Base-by-base conservation (phyloP, 2,113 vertebrate species). In the Trachemys scripta region DNA sequence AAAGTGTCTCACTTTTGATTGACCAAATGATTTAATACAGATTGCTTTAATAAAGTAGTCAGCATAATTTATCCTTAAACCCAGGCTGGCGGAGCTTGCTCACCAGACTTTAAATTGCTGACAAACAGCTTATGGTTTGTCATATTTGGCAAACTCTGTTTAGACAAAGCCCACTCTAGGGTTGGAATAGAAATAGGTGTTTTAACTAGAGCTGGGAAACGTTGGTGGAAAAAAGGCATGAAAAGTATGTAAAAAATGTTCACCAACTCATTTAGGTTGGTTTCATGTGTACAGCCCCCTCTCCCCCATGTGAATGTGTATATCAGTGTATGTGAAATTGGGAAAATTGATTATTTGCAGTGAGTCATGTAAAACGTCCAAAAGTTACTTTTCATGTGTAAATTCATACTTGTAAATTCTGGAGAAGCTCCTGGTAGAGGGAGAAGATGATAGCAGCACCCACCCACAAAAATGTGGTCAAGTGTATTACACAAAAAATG, bases 51-150 rank as follows among this genome's bases (percentile, higher is more conserved):
- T 31, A 97, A 91, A 92, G 69, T 56, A 94, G 90, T 94, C 91
- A 90, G 62, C 80, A 53, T 85, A 91, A 84, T 59, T 96, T 90
- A 85, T 89, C 84, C 89, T 85, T 95, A 88, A 94, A 94, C 92
- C 92, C 95, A 94, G 95, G 72, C 81, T 76, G 86, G 62, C 88
- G 91, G 50, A 25, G 20, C 85, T 45, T 92, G 82, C 89, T 96
- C 59, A 90, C 27, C 38, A 59, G 69, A 79, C 76, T 95, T 16
- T 96, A 56, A 88, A 88, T 87, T 97, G 92, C 95, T 97, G 91
- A 97, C 90, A 97, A 96, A 93, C 90, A 94, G 88, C 90, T 94
- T 92, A 96, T 85, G 72, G 82, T 91, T 91, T 96, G 91, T 88
- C 69, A 84, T 91, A 90, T 95, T 97, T 97, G 94, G 94, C 94